phyloP scores from a whole-genome alignment of 2,888 invertebrate genomes.

The Brachyptera risi region DNA sequence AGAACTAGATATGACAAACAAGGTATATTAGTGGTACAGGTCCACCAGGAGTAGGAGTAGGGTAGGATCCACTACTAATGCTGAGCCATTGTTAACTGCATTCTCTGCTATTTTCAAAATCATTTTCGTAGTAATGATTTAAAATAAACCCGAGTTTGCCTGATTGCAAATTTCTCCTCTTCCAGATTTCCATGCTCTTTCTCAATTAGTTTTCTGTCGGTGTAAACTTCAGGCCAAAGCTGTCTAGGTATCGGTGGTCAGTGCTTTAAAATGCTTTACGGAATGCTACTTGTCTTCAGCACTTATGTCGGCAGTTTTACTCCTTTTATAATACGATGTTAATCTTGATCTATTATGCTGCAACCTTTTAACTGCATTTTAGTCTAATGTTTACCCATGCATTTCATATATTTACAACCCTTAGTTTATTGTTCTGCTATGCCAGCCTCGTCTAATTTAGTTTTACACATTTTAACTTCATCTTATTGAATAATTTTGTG shows the following conservation, averaged over 20 bases:
- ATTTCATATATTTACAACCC: not conserved
- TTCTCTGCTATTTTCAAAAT: not conserved
- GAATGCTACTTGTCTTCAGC: conserved; percentile 34
- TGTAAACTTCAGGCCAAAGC: conserved; percentile 50
- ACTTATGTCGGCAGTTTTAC: conserved; percentile 16
- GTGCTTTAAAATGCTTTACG: conserved; percentile 36
- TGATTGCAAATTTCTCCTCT: conserved; percentile 44
- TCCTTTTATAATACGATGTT: no score
- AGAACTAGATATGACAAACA: no score
- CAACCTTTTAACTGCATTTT: not conserved
- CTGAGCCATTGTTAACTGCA: no score
- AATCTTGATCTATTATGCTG: not conserved
- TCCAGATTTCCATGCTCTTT: conserved; percentile 75
- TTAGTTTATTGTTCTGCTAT: no score
- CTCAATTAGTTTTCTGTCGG: conserved; percentile 68
- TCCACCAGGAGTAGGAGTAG: no score
- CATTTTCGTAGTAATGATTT: not conserved
- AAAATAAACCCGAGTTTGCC: conserved; percentile 6
- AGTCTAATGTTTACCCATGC: not conserved
- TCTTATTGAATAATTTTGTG: not conserved
- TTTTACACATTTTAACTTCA: no score
- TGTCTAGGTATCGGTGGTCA: conserved; percentile 37
- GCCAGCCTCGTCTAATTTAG: no score
- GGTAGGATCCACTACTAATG: no score
- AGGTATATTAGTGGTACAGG: no score